Base-by-base conservation (phyloP, 2,888 invertebrate species). In the Bedellia somnulentella region DNA sequence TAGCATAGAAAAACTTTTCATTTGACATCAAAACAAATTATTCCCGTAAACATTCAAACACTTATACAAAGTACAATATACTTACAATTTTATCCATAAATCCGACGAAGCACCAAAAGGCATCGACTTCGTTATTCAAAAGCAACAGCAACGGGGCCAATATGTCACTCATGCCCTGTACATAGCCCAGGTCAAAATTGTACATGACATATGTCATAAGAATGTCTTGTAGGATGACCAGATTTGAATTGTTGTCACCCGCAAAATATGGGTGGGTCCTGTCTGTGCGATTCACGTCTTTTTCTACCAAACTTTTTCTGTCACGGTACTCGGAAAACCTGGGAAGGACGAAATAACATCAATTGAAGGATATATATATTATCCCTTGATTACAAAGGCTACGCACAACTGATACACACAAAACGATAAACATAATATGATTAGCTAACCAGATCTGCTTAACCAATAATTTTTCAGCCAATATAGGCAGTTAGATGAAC, bases 141-240 rank as follows among this genome's bases (percentile, higher is more conserved):
- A 97, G 79, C 49, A 88, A 83, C 31, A 98, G 70, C 45, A 99
- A 85, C 0, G 98, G 98, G 4, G 97, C 92, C 31, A 99, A 66
- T 29, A 98, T 79, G 63, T 99, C 99, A 46, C 94, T 95, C 99
- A 99, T 99, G 13, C 99, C 99, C 61, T 93, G 93, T 2, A 93
- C 93, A 47, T 93, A 93, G 9, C 93, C 98, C 44, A 99, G 76
- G 70, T 99, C 97, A 58, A 98, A 98, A 76, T 98, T 95, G 56
- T 94, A 97, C 97, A 98, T 97, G 22, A 94, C 89, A 54, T 98
- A 99, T 0, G 98, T 98, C 93, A 98, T 93, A 3, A 99, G 79
- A 41, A 99, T 92, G 51, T 97, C 94, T 43, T 90, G 85, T 3
- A 99, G 64, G 9, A 89, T 80, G 33, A 81, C 77, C 30, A 98